A percentile compares a stretch with the other conserved stretches of the same genome.
These are phyloP conservation scores for Pissodes strobi DNA, from an alignment of 1,140 invertebrate genomes.

Conservation along the genomic window DNA sequence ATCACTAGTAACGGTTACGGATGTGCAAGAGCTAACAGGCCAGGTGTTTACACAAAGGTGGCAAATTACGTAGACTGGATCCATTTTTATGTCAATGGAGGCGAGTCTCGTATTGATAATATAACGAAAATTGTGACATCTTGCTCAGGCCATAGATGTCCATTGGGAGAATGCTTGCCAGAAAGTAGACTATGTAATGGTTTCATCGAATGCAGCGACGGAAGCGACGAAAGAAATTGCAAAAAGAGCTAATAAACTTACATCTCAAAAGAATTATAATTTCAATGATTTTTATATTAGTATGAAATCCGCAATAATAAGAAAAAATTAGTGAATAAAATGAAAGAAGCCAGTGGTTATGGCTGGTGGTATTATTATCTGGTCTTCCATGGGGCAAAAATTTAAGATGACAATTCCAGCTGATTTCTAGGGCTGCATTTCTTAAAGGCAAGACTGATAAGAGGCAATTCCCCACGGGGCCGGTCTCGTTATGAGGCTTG, in stretches of 20 bases:
- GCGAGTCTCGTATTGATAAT: constrained; percentile 45
- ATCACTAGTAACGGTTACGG: constrained; percentile 87
- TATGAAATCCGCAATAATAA: no score
- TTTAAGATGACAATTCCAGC: no score
- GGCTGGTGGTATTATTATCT: no score
- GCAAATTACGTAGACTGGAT: constrained; percentile 80
- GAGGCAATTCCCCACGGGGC: no score
- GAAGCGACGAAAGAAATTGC: constrained; percentile 70
- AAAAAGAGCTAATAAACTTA: constrained; percentile 7
- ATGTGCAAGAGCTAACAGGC: constrained; percentile 79
- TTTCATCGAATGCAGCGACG: constrained; percentile 75
- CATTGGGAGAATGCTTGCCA: constrained; percentile 74
- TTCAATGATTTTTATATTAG: no score
- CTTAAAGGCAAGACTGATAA: no score
- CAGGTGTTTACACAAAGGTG: constrained; percentile 88
- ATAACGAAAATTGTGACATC: constrained; percentile 51
- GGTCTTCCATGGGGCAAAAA: no score
- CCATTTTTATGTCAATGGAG: constrained; percentile 51
- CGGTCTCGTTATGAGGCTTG: no score
- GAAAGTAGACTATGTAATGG: constrained; percentile 74
- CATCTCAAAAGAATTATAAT: no score
- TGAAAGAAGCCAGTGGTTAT: no score
- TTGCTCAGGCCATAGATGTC: constrained; percentile 74
- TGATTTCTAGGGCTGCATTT: no score
- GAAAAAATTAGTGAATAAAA: no score